Conservation (phyloP, 2,888 invertebrate species). For the Furcula furcula region DNA sequence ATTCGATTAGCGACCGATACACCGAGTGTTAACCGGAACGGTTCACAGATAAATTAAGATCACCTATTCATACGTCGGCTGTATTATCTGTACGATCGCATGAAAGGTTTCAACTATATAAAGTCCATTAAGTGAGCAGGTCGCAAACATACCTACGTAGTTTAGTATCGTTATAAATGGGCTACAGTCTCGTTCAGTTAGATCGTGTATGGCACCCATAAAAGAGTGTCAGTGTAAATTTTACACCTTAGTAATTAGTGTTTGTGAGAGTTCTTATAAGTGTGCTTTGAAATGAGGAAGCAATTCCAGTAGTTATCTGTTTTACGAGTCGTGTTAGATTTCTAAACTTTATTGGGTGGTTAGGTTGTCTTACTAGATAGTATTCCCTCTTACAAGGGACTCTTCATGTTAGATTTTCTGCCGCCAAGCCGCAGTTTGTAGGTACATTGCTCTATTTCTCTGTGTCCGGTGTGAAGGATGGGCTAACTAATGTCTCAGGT, state of each 20-base stretch:
- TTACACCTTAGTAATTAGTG: conserved; percentile 67
- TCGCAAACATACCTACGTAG: conserved; percentile 59
- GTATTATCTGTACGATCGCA: conserved; percentile 64
- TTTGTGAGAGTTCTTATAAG: conserved; percentile 43
- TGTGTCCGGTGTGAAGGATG: too few species aligned
- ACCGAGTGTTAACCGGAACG: conserved; percentile 68
- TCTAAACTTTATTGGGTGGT: conserved; percentile 52
- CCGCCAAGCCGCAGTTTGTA: too few species aligned
- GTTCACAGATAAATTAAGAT: conserved; percentile 75
- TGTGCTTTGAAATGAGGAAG: conserved; percentile 57
- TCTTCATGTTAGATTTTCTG: too few species aligned
- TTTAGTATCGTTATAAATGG: conserved; percentile 58
- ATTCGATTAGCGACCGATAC: conserved; percentile 67
- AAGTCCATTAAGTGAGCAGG: conserved; percentile 66
- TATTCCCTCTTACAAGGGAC: too few species aligned
- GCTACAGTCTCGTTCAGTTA: conserved; percentile 23
- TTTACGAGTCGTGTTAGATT: conserved; percentile 63
- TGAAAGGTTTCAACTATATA: conserved; percentile 64
- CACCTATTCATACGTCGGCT: conserved; percentile 74
- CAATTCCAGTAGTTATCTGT: conserved; percentile 59
- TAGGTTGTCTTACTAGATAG: too few species aligned
- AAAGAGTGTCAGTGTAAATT: conserved; percentile 66
- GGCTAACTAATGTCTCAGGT: too few species aligned
- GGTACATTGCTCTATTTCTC: too few species aligned
- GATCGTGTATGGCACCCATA: conserved; percentile 42